Evolutionary conservation across 2,113 vertebrate genomes (phyloP).

Genomic region (Oryzias javanicus): DNA sequence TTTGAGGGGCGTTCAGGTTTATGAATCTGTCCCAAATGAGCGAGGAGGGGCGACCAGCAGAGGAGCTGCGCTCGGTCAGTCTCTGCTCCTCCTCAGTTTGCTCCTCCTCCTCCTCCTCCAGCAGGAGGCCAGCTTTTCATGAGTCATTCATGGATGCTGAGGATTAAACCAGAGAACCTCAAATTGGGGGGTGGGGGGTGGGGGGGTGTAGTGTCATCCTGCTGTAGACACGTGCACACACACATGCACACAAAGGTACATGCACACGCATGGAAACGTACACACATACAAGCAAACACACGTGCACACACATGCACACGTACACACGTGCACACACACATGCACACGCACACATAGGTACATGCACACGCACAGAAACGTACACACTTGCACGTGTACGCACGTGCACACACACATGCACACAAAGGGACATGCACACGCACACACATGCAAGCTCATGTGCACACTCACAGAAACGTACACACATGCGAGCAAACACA

Average conservation of each 20-base stretch:
- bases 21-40: constrained; percentile 61
- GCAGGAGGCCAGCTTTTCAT: constrained; percentile 59
- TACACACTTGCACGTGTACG: background rate
- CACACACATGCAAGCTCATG: too few relatives aligned
- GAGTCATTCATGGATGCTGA: constrained; percentile 59
- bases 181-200: constrained; percentile 38
- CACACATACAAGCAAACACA: background rate
- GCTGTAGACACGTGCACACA: background rate
- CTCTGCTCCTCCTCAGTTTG: constrained; percentile 40
- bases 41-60: constrained; percentile 47
- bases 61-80: constrained; percentile 44
- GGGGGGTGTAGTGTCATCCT: too few relatives aligned
- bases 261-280: constrained; percentile 5
- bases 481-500: too few relatives aligned
- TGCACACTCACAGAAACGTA: too few relatives aligned
- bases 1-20: constrained; percentile 44
- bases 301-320: background rate
- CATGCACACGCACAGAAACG: background rate
- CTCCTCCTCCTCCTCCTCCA: constrained; percentile 23
- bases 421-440: too few relatives aligned
- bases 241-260: background rate
- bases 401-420: too few relatives aligned
- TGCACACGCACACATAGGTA: background rate
- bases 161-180: constrained; percentile 39
- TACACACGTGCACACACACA: background rate